Percentiles rank a stretch among this genome's conserved stretches.
These are phyloP conservation scores for Mus musculus DNA, from an alignment of 2,113 vertebrate genomes.

Conservation along the genomic window GRCm39 chr7:43903001-43903500, in stretches of 20 bases:
- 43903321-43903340: neutral
- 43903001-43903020: slow-evolving; percentile 91
- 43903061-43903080: slow-evolving; percentile 90
- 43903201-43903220: too few species aligned
- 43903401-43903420: neutral
- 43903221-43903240: neutral
- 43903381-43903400: neutral
- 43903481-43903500: slow-evolving; percentile 83
- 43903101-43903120: neutral
- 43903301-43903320: neutral
- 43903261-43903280: neutral
- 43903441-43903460: slow-evolving; percentile 88
- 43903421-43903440: neutral
- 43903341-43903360: neutral
- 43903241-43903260: neutral
- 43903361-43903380: neutral
- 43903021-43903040: slow-evolving; percentile 91
- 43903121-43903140: neutral
- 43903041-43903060: slow-evolving; percentile 87
- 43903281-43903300: neutral
- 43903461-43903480: slow-evolving; percentile 91
- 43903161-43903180: neutral
- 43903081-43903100: slow-evolving; percentile 88
- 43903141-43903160: neutral
- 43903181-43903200: neutral